Evolutionary conservation across 2,888 invertebrate species (phyloP), one percentile per base, ranked within the genome.

Genomic region (Aphelenchoides bicaudatus): DNA sequence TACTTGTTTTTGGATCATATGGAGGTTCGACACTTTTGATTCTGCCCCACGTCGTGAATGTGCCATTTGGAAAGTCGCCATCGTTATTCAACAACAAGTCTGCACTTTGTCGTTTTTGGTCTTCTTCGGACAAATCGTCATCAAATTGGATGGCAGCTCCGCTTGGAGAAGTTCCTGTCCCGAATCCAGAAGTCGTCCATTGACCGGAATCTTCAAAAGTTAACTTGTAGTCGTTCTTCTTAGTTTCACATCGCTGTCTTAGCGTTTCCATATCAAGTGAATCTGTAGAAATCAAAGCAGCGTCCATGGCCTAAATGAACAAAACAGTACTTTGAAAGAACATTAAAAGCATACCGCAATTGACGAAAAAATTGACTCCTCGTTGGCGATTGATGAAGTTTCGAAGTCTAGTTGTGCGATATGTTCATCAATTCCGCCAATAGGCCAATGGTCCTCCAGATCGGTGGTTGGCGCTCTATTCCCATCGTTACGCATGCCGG

Each of bases 321-420:
- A n/a, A n/a, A n/a, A n/a, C n/a, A n/a, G n/a, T n/a, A n/a, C n/a
- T n/a, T 30, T 23, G 4, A n/a, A n/a, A n/a, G n/a, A n/a, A n/a
- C n/a, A n/a, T n/a, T n/a, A n/a, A n/a, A n/a, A n/a, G n/a, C n/a
- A n/a, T n/a, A n/a, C 25, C 16, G 49, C 47, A 37, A 60, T 34
- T 8, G 62, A 60, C 21, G 58, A 46, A 54, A 70, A 70, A 23
- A 70, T 56, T 30, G 54, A 56, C 51, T 66, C 57, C 27, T 67
- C 70, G 39, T 59, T 50, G 39, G 50, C 51, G 34, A 62, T 46
- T 6, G 61, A 56, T 6, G 64, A 66, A 19, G 55, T 46, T 30
- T 72, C 77, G 58, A 79, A 79, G 60, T 78, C 77, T 39, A 79
- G 67, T 6, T 79, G 67, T 16, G 79, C 79, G 47, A 79, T 70